Percentiles rank a stretch among this genome's conserved stretches.
phyloP scores from a whole-genome alignment of 2,797 vertebrate genomes.

The Sebastes glaucus region DNA sequence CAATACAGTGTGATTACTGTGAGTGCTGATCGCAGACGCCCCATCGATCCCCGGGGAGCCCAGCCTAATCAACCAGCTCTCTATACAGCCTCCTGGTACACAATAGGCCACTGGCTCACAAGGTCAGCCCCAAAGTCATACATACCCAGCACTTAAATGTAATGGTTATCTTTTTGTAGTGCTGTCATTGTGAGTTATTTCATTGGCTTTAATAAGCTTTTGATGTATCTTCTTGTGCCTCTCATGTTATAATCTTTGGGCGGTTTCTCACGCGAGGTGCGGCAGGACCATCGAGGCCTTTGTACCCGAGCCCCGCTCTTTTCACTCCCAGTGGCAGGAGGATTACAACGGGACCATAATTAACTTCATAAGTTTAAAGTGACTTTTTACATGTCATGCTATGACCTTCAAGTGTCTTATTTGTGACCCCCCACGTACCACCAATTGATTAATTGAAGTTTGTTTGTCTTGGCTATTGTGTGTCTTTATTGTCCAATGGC shows the following conservation, averaged over 20 bases:
- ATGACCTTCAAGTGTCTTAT: constrained; percentile 10
- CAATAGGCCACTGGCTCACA: constrained; percentile 64
- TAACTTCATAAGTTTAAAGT: constrained; percentile 49
- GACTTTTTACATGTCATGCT: constrained; percentile 26
- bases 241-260: constrained; percentile 61
- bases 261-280: constrained; percentile 45
- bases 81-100: constrained; percentile 50
- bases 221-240: constrained; percentile 66
- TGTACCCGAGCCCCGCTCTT: constrained; percentile 4
- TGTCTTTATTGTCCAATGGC: neutral
- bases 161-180: constrained; percentile 78
- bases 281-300: constrained; percentile 25
- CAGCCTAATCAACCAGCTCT: constrained; percentile 68
- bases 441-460: neutral
- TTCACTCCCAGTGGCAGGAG: constrained; percentile 12
- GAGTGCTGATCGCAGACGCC: constrained; percentile 76
- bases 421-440: neutral
- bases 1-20: constrained; percentile 73
- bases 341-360: constrained; percentile 39
- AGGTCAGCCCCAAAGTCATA: constrained; percentile 79
- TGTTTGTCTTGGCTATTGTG: neutral
- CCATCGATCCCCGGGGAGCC: constrained; percentile 74
- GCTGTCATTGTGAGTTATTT: constrained; percentile 78
- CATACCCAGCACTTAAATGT: constrained; percentile 68
- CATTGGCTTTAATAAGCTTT: constrained; percentile 77